Evolutionary conservation across 2,113 vertebrate genomes (phyloP).

Genomic region (Hylia prasina): DNA sequence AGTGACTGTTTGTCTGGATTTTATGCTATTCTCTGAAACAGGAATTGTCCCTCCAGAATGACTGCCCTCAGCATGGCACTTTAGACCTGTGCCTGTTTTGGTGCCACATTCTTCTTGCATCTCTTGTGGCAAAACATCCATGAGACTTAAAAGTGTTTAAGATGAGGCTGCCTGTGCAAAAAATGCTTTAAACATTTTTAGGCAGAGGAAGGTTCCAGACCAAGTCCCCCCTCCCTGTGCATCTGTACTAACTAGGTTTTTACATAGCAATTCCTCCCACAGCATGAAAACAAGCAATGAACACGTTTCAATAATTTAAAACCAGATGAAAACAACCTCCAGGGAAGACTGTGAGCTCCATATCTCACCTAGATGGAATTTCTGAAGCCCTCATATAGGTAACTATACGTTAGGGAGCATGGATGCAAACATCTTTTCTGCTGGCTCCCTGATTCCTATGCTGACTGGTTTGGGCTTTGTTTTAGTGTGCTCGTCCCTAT

Average conservation of each 20-base stretch:
- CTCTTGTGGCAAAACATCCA: not conserved
- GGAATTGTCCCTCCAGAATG: not conserved
- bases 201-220: not conserved
- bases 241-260: not conserved
- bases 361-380: not conserved
- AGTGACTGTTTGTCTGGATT: not conserved
- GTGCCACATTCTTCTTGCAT: not conserved
- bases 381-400: not conserved
- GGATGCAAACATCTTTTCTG: not conserved
- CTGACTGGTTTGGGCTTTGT: not conserved
- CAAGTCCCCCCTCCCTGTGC: rapidly evolving
- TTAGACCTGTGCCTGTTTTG: not conserved
- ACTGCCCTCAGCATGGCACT: not conserved
- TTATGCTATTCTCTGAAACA: not conserved
- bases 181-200: not conserved
- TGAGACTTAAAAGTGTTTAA: not conserved
- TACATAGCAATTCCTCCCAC: not conserved
- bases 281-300: not conserved
- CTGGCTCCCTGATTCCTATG: not conserved
- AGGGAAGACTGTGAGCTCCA: not conserved
- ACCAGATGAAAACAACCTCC: not conserved
- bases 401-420: rapidly evolving
- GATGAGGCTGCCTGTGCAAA: not conserved
- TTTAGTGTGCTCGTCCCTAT: not conserved
- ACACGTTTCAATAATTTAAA: not conserved